A percentile compares a stretch with the other conserved stretches of the same genome.
phyloP scores from a whole-genome alignment of 2,113 vertebrate genomes.

The Capreolus pygargus region DNA sequence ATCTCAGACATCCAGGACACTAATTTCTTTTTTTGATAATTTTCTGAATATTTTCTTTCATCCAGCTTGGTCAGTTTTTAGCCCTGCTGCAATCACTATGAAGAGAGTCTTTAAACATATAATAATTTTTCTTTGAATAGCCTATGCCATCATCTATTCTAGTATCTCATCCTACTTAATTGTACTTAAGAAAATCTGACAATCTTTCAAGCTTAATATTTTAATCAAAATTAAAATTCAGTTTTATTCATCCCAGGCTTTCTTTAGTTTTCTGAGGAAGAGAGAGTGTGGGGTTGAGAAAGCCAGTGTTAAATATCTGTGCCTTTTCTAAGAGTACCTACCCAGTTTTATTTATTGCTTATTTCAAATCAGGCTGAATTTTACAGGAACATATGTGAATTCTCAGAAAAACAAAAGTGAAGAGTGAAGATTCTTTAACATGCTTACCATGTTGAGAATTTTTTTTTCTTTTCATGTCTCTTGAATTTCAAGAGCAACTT shows the following conservation, averaged over 20 bases:
- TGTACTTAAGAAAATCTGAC: slow-evolving; percentile 38
- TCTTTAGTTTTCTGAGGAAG: neutral
- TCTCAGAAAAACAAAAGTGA: neutral
- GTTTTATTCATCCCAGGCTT: neutral
- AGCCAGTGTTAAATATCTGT: neutral
- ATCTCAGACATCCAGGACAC: slow-evolving; percentile 49
- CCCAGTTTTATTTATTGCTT: neutral
- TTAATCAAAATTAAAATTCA: slow-evolving; percentile 43
- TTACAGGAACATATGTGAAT: neutral
- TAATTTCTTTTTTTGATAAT: slow-evolving; percentile 44
- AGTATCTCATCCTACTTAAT: slow-evolving; percentile 19
- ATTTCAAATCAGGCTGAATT: neutral
- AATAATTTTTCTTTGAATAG: slow-evolving; percentile 59
- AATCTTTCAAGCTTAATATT: neutral
- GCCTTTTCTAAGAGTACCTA: neutral
- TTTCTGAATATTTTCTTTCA: slow-evolving; percentile 39
- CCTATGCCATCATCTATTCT: neutral
- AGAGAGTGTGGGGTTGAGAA: fast-evolving
- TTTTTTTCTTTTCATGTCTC: neutral
- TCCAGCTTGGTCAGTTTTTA: slow-evolving; percentile 22
- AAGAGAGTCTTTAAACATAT: slow-evolving; percentile 44
- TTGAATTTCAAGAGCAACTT: neutral
- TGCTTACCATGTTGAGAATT: neutral
- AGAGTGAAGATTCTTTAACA: neutral
- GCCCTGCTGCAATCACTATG: neutral